Base-by-base conservation (phyloP, 2,113 vertebrate genomes). In the Buteo buteo region DNA sequence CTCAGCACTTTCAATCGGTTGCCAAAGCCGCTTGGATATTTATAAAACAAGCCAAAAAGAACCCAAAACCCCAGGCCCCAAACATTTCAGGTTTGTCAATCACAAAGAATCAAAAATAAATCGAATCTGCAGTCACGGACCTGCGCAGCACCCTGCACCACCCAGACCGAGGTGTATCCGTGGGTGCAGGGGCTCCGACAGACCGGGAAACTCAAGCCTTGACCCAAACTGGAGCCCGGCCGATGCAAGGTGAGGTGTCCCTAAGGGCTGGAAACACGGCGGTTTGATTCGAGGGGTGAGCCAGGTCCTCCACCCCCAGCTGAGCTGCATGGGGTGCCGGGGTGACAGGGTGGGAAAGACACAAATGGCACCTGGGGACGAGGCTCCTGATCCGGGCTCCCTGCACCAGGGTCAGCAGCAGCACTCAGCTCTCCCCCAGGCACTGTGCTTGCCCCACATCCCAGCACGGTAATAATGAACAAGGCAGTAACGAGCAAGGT, bases 241-340 rank as follows among this genome's bases (percentile, higher is more conserved):
- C 1, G 0, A 11, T 26, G 3, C 1, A 1, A 21, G 36, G 11
- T 0, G 16, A 40, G 79, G 24, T n/a, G 16, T 15, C 7, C 38
- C 28, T 2, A 3, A 20, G 52, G 6, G 8, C 66, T 82, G 80
- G 44, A 24, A 81, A 5, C 0, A 9, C n/a, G 4, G 3, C 1
- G 1, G 5, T 11, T 76, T 14, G 18, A 14, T 26, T 36, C 1
- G 3, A 12, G 49, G 16, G 18, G 34, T 12, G 36, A 70, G 11
- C 15, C 3, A 2, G 24, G 18, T 19, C 3, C 69, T 32, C 61
- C 6, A 6, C 5, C 21, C 61, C 45, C 67, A 15, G 29, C 52
- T 15, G 79, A 47, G 34, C 36, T 73, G 66, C 21, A 11, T 3
- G 8, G 40, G 29, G 57, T 24, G 57, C 16, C 1, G 1, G 32